phyloP scores from a whole-genome alignment of 2,888 invertebrate species.

The Kuschelorhynchus macadamiae region DNA sequence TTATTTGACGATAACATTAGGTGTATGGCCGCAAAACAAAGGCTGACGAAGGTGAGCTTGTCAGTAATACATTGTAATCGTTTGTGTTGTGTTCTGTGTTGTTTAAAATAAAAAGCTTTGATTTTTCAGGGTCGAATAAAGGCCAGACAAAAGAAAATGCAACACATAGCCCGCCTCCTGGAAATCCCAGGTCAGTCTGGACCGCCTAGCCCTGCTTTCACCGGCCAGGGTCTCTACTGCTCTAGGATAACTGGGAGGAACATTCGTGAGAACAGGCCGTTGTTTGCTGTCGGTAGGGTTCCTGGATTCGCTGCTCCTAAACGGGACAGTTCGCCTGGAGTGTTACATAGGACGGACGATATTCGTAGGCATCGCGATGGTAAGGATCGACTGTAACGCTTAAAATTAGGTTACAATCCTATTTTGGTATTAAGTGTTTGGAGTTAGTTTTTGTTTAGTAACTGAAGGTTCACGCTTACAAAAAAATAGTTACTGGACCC shows the following conservation, averaged over 20 bases:
- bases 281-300: slow-evolving; percentile 64
- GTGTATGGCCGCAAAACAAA: slow-evolving; percentile 98
- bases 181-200: slow-evolving; percentile 81
- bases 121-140: slow-evolving; percentile 84
- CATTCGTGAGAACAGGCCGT: slow-evolving; percentile 64
- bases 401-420: too few relatives aligned
- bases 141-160: slow-evolving; percentile 97
- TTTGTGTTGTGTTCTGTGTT: too few relatives aligned
- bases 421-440: too few relatives aligned
- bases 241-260: slow-evolving; percentile 62
- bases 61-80: too few relatives aligned
- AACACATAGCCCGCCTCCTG: slow-evolving; percentile 91
- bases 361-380: slow-evolving; percentile 55
- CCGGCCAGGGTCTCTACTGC: slow-evolving; percentile 62
- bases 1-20: slow-evolving; percentile 99
- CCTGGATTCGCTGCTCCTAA: slow-evolving; percentile 67
- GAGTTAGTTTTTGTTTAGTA: too few relatives aligned
- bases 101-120: too few relatives aligned
- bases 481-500: too few relatives aligned
- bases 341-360: slow-evolving; percentile 65
- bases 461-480: too few relatives aligned
- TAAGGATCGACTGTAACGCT: too few relatives aligned
- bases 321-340: slow-evolving; percentile 65
- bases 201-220: slow-evolving; percentile 69
- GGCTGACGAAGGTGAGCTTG: slow-evolving; percentile 81